phyloP scores from a whole-genome alignment of 2,113 vertebrate species.

The Hippocampus barbouri region DNA sequence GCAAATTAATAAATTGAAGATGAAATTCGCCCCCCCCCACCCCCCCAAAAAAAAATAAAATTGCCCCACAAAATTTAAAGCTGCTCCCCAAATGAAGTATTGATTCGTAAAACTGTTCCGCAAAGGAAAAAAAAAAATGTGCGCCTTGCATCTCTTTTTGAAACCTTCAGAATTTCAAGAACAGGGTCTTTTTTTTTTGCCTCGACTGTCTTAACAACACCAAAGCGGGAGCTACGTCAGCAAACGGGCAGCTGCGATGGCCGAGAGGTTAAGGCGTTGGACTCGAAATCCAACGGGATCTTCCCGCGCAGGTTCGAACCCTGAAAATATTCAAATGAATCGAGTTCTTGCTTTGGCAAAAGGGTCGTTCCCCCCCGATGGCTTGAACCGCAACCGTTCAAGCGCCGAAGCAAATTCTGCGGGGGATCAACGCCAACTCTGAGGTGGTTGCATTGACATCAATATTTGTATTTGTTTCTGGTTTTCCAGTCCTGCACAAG shows the following conservation, averaged over 20 bases:
- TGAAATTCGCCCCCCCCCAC: no score
- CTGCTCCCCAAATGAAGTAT: no score
- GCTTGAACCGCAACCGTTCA: neutral
- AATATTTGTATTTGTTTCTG: neutral
- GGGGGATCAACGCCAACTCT: neutral
- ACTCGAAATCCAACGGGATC: constrained; percentile 1
- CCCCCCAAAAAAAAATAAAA: no score
- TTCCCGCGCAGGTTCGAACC: constrained; percentile 2
- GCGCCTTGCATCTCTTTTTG: no score
- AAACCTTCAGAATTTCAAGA: no score
- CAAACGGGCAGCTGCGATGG: neutral
- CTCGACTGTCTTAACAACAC: no score
- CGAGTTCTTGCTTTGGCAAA: neutral
- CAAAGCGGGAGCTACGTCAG: no score
- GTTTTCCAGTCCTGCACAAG: constrained; percentile 9
- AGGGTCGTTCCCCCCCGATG: neutral
- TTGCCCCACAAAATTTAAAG: no score
- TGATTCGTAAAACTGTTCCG: no score
- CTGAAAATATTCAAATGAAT: neutral
- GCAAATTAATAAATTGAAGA: no score
- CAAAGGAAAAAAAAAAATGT: no score
- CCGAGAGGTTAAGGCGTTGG: constrained; percentile 5
- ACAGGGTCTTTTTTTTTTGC: no score
- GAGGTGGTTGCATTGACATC: neutral
- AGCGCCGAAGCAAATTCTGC: neutral